A percentile compares a stretch with the other conserved stretches of the same genome.
Evolutionary conservation across 2,888 invertebrate genomes (phyloP).

Genomic region (Podabrus alpinus): DNA sequence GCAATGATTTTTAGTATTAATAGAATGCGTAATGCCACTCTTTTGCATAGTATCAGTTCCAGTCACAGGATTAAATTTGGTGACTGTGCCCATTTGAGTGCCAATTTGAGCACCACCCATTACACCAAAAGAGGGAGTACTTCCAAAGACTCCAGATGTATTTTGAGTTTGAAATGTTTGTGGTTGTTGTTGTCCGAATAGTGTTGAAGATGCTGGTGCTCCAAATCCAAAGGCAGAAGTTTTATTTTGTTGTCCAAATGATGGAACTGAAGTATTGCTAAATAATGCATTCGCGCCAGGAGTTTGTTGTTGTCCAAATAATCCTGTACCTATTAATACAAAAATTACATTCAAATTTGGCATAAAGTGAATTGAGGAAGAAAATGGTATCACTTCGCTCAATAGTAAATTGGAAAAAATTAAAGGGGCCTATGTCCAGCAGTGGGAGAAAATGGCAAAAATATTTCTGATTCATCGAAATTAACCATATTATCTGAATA

Average conservation of each 20-base stretch:
- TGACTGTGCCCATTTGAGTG: conserved; percentile 69
- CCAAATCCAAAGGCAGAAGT: conserved; percentile 60
- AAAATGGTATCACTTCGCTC: too few species aligned
- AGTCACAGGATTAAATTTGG: conserved; percentile 85
- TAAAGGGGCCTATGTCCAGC: too few species aligned
- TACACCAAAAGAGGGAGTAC: conserved; percentile 53
- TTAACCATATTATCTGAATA: too few species aligned
- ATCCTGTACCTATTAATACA: conserved; percentile 21
- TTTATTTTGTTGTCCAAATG: conserved; percentile 61
- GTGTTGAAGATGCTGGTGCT: conserved; percentile 10
- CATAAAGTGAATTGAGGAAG: too few species aligned
- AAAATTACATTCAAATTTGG: neutral
- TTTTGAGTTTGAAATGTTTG: conserved; percentile 46
- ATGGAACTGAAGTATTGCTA: conserved; percentile 60
- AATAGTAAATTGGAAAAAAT: too few species aligned
- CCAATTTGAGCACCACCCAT: conserved; percentile 34
- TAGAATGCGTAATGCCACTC: conserved; percentile 79
- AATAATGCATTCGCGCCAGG: conserved; percentile 64
- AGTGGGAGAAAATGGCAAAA: too few species aligned
- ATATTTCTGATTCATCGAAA: too few species aligned
- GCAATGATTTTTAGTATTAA: conserved; percentile 93
- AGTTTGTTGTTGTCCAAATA: conserved; percentile 43
- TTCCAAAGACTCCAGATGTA: conserved; percentile 57
- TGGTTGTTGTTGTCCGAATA: conserved; percentile 46
- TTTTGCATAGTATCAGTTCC: conserved; percentile 93